Conservation (phyloP, 2,113 vertebrate species). For the Sminthopsis crassicaudata region DNA sequence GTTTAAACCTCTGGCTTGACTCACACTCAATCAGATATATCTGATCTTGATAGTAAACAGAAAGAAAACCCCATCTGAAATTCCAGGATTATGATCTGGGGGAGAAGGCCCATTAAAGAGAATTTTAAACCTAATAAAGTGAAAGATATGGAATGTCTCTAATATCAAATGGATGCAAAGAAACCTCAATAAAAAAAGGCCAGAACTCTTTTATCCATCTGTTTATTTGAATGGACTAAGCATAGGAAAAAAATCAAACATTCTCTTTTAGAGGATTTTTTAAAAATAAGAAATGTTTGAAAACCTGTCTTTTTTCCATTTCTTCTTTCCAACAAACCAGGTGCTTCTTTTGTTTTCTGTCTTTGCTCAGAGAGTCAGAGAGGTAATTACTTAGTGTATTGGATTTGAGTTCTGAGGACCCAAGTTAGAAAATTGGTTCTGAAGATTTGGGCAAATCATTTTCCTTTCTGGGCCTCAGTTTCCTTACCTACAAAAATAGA, state of each 20-base stretch:
- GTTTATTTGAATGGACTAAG: neutral
- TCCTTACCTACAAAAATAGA: neutral
- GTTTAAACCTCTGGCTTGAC: conserved; percentile 9
- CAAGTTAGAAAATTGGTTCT: neutral
- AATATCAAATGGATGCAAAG: conserved; percentile 4
- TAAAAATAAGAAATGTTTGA: neutral
- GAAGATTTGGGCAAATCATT: neutral
- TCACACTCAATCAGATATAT: neutral
- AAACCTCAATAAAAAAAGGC: neutral
- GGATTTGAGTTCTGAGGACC: neutral
- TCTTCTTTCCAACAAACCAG: neutral
- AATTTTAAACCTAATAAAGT: conserved; percentile 12
- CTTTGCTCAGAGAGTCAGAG: neutral
- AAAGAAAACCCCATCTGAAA: conserved; percentile 10
- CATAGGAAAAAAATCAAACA: neutral
- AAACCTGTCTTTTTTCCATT: neutral
- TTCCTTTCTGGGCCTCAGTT: neutral
- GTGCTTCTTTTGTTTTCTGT: neutral
- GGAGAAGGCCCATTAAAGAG: conserved; percentile 22
- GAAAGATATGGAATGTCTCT: neutral
- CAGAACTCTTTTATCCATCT: neutral
- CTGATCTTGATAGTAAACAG: neutral
- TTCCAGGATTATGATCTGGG: conserved; percentile 32
- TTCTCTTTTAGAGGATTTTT: neutral
- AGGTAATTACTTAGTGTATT: neutral